Percentiles rank a stretch among this genome's conserved stretches.
Conservation (phyloP, 2,888 invertebrate genomes). For the Andrena praecox region DNA sequence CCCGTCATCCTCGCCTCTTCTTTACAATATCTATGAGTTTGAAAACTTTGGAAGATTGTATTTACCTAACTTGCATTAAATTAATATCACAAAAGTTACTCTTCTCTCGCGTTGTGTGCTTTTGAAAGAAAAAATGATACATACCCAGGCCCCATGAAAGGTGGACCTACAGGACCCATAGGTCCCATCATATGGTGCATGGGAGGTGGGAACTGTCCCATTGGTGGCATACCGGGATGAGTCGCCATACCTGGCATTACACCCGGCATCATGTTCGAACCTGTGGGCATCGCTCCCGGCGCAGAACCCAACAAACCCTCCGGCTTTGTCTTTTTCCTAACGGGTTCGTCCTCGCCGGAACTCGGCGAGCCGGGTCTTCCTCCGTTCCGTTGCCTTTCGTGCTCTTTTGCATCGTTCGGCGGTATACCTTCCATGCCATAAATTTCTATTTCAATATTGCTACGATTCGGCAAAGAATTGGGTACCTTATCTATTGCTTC, state of each 20-base stretch:
- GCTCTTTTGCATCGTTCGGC: conserved; percentile 96
- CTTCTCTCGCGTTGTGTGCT: conserved; percentile 58
- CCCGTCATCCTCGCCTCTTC: not conserved
- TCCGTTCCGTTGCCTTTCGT: conserved; percentile 93
- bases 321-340: conserved; percentile 90
- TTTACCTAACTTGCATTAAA: conserved; percentile 62
- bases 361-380: conserved; percentile 91
- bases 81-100: conserved; percentile 60
- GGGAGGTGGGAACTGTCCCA: conserved; percentile 87
- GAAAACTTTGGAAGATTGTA: conserved; percentile 46
- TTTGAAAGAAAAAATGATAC: conserved; percentile 55
- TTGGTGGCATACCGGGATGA: conserved; percentile 86
- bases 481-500: conserved; percentile 99
- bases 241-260: conserved; percentile 87
- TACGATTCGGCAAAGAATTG: conserved; percentile 98
- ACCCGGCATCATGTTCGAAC: conserved; percentile 89
- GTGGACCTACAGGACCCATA: conserved; percentile 91
- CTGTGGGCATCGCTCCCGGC: conserved; percentile 88
- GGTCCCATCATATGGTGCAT: conserved; percentile 87
- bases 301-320: conserved; percentile 89
- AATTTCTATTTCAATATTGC: conserved; percentile 99
- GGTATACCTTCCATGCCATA: conserved; percentile 99
- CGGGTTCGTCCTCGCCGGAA: conserved; percentile 94
- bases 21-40: conserved; percentile 5
- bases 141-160: conserved; percentile 90